Conservation (phyloP, 2,113 vertebrate genomes). For the Raja brachyura region DNA sequence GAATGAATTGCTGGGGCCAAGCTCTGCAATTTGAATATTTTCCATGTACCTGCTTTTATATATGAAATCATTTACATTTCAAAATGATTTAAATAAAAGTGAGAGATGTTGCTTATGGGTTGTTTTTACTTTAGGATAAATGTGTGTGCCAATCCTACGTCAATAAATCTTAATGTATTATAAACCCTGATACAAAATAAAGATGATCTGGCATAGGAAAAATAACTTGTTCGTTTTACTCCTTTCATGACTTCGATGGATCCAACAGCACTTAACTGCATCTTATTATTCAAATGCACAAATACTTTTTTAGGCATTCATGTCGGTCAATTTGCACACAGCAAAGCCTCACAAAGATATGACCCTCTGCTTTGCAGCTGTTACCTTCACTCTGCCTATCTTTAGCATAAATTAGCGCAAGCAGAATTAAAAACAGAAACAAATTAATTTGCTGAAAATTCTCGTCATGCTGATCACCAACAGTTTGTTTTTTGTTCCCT, state of each 20-base stretch:
- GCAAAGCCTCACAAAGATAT: not conserved
- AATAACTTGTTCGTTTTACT: not conserved
- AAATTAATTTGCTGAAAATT: not conserved
- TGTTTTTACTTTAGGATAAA: not conserved
- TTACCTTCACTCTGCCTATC: not conserved
- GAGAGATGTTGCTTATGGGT: not conserved
- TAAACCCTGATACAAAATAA: not conserved
- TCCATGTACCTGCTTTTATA: not conserved
- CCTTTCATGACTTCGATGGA: not conserved
- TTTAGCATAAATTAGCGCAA: not conserved
- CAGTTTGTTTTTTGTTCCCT: not conserved
- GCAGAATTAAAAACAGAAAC: not conserved
- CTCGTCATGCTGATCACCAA: not conserved
- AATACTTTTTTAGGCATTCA: not conserved
- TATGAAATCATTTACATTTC: not conserved
- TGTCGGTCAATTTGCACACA: not conserved
- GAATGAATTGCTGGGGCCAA: not conserved
- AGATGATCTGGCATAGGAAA: not conserved
- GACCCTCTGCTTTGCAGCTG: not conserved
- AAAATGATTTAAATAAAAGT: not conserved
- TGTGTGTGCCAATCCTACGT: not conserved
- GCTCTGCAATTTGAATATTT: not conserved
- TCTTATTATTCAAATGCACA: not conserved
- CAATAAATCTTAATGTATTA: not conserved
- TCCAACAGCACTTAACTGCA: not conserved